Percentiles rank a stretch among this genome's conserved stretches.
These are phyloP conservation scores for Tipula lateralis DNA, from an alignment of 2,888 invertebrate species.

Conservation along the genomic window DNA sequence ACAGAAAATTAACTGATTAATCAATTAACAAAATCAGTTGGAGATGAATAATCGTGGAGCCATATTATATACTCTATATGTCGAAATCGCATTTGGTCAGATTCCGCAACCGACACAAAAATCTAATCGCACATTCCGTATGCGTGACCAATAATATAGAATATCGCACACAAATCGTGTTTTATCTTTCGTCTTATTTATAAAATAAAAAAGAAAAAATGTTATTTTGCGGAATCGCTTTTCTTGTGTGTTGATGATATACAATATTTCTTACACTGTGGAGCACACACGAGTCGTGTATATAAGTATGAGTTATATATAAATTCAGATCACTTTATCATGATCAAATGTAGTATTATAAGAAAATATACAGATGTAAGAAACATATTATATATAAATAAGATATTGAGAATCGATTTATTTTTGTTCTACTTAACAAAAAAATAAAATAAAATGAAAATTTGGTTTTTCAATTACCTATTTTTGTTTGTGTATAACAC, in stretches of 20 bases:
- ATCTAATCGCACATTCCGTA: background rate
- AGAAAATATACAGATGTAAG: constrained; percentile 19
- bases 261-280: background rate
- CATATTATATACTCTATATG: background rate
- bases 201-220: background rate
- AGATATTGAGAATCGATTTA: background rate
- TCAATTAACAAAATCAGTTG: background rate
- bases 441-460: background rate
- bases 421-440: constrained; percentile 15
- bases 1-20: background rate
- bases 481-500: background rate
- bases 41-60: background rate
- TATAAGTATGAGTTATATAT: background rate
- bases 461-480: background rate
- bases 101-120: background rate
- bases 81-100: background rate
- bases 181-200: constrained; percentile 5
- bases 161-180: background rate
- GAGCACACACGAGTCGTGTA: background rate
- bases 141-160: background rate
- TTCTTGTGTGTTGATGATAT: background rate
- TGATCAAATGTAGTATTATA: constrained; percentile 7
- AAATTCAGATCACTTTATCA: background rate
- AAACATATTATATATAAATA: background rate
- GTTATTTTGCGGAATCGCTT: background rate